Conservation (phyloP, 2,888 invertebrate genomes). For the Euclidia mi region DNA sequence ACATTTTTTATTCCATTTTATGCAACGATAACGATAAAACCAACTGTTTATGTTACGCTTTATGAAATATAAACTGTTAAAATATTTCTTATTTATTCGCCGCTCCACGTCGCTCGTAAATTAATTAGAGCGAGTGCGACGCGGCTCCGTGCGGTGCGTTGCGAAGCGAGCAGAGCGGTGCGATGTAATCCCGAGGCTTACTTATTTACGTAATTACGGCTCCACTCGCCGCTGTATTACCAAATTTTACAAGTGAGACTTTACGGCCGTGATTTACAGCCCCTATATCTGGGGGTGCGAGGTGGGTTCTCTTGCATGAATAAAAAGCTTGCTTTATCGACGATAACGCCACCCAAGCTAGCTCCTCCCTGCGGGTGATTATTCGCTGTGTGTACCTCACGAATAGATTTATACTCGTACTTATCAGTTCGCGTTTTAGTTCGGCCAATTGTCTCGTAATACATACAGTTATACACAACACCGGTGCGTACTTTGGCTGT, state of each 20-base stretch:
- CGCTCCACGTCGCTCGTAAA: constrained; percentile 47
- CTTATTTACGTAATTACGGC: constrained; percentile 15
- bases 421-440: neutral
- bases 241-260: constrained; percentile 52
- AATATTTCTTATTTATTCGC: constrained; percentile 51
- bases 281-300: constrained; percentile 60
- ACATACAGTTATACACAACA: neutral
- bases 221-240: constrained; percentile 26
- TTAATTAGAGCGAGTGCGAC: constrained; percentile 52
- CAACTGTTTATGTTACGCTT: constrained; percentile 35
- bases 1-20: neutral
- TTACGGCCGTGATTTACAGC: constrained; percentile 62
- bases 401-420: constrained; percentile 9
- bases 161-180: neutral
- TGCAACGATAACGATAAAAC: constrained; percentile 45
- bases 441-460: neutral
- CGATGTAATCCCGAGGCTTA: neutral
- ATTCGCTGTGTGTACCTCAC: constrained; percentile 10
- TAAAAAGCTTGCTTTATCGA: constrained; percentile 61
- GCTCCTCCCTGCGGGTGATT: constrained; percentile 4
- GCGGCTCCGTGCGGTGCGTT: constrained; percentile 11
- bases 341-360: constrained; percentile 26
- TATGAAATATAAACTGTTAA: constrained; percentile 57
- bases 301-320: too few species aligned
- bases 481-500: neutral